phyloP scores from a whole-genome alignment of 2,888 invertebrate species.

The Xanthia togata region DNA sequence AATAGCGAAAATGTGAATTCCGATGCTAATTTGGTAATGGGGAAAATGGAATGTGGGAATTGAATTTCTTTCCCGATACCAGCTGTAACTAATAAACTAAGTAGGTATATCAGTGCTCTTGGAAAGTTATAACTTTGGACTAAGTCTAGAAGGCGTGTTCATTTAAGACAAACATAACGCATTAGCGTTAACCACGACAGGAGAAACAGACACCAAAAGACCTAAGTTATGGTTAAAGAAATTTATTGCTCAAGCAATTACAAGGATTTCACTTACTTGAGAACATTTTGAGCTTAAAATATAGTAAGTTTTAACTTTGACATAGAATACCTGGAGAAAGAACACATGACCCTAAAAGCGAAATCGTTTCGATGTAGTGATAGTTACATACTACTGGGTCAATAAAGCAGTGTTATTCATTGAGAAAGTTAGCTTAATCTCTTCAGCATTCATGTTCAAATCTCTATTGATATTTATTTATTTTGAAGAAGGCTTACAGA shows the following conservation, averaged over 20 bases:
- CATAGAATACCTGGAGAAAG: neutral
- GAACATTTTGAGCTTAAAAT: too few relatives aligned
- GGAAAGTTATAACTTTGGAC: too few relatives aligned
- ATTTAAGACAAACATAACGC: too few relatives aligned
- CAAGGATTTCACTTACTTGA: too few relatives aligned
- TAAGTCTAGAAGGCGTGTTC: too few relatives aligned
- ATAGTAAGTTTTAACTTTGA: too few relatives aligned
- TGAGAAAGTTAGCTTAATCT: slow-evolving; percentile 17
- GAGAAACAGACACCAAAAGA: neutral
- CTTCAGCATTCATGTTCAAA: slow-evolving; percentile 15
- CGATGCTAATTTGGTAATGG: slow-evolving; percentile 48
- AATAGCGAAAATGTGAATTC: slow-evolving; percentile 52
- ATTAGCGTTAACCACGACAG: neutral
- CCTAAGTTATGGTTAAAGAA: too few relatives aligned
- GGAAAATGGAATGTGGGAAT: slow-evolving; percentile 58
- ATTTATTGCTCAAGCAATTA: too few relatives aligned
- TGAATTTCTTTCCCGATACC: slow-evolving; percentile 11
- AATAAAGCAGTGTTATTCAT: slow-evolving; percentile 17
- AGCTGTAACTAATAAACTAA: neutral
- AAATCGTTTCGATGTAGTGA: slow-evolving; percentile 23
- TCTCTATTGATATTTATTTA: too few relatives aligned
- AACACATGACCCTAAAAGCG: slow-evolving; percentile 17
- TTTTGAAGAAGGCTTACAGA: too few relatives aligned
- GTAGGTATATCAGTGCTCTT: too few relatives aligned
- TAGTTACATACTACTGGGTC: slow-evolving; percentile 13